Evolutionary conservation across 2,797 vertebrate genomes (phyloP).

Genomic region (Helicolenus hilgendorfi): DNA sequence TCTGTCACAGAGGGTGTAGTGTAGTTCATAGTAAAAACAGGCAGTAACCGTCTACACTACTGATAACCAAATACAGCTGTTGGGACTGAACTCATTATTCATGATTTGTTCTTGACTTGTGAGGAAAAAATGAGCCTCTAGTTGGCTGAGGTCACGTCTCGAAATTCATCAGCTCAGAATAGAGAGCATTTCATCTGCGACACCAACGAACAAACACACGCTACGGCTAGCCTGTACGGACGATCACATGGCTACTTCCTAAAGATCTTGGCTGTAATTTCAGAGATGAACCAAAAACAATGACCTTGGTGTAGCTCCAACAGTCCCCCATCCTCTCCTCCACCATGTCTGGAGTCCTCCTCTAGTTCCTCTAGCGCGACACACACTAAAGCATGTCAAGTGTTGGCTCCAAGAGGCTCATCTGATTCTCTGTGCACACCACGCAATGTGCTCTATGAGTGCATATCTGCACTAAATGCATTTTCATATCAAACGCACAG

Average conservation of each 20-base stretch:
- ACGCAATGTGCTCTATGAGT: background rate
- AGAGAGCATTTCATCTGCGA: conserved; percentile 23
- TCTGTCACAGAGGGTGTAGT: background rate
- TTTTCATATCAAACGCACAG: conserved; percentile 51
- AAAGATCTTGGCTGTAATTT: background rate
- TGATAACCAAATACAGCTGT: conserved; percentile 77
- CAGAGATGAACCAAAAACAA: conserved; percentile 2
- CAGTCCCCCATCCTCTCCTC: conserved; percentile 89
- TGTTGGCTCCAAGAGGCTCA: background rate
- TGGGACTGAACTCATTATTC: conserved; percentile 57
- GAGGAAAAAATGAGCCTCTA: conserved; percentile 61
- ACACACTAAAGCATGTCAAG: background rate
- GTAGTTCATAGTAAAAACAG: conserved; percentile 34
- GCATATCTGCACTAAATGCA: conserved; percentile 25
- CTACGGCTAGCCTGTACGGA: background rate
- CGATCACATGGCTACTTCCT: background rate
- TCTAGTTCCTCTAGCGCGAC: background rate
- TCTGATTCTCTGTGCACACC: background rate
- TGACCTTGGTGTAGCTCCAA: conserved; percentile 86
- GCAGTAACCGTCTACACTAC: conserved; percentile 1
- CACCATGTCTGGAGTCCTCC: conserved; percentile 74
- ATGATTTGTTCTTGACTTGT: conserved; percentile 47
- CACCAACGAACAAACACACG: background rate
- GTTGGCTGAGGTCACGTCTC: conserved; percentile 53
- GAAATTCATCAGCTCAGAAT: conserved; percentile 39